Percentiles rank a stretch among this genome's conserved stretches.
phyloP scores from a whole-genome alignment of 2,888 invertebrate genomes.

The Folsomia candida region DNA sequence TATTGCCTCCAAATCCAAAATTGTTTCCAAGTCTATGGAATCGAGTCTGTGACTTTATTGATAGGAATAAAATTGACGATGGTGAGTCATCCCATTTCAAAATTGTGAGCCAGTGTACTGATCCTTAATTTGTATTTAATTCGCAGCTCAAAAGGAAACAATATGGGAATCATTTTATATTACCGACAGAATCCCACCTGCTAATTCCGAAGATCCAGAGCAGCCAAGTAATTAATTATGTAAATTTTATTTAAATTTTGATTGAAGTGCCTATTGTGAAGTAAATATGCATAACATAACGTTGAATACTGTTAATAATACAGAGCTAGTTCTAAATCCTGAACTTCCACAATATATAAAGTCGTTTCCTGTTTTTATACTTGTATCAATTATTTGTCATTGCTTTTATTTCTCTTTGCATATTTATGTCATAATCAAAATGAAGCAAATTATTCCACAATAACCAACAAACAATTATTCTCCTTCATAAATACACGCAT shows the following conservation, averaged over 20 bases:
- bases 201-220: slow-evolving; percentile 17
- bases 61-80: slow-evolving; percentile 36
- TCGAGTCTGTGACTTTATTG: slow-evolving; percentile 41
- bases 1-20: slow-evolving; percentile 35
- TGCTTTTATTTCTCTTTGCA: neutral
- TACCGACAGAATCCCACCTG: no score
- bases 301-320: slow-evolving; percentile 2
- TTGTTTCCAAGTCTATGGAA: slow-evolving; percentile 41
- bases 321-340: slow-evolving; percentile 3
- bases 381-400: neutral
- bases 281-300: slow-evolving; percentile 14
- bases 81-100: slow-evolving; percentile 25
- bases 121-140: neutral
- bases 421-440: no score
- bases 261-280: slow-evolving; percentile 41
- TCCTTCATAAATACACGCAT: neutral
- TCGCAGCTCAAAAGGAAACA: slow-evolving; percentile 40
- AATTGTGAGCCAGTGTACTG: neutral
- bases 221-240: slow-evolving; percentile 21
- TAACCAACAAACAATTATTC: neutral
- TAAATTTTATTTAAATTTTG: slow-evolving; percentile 36
- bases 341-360: neutral
- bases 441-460: no score
- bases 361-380: neutral
- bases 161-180: slow-evolving; percentile 44